These are phyloP conservation scores for Octopus sinensis DNA, from an alignment of 1,140 invertebrate genomes.

Conservation along the genomic window DNA sequence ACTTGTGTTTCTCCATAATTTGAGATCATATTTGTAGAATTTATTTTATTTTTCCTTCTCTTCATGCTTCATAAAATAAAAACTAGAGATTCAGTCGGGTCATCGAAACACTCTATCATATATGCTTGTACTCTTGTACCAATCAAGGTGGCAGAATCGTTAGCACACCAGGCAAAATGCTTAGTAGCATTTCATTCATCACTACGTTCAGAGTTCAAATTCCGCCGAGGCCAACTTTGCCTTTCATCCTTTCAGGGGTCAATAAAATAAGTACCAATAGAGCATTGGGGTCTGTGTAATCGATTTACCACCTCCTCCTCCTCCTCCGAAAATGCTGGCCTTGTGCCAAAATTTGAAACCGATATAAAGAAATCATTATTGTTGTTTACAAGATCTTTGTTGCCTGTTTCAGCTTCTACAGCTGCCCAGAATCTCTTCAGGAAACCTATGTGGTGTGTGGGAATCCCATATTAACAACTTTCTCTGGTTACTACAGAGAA, in stretches of 20 bases:
- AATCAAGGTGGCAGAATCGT: no score
- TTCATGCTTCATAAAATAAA: no score
- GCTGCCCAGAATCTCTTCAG: constrained; percentile 29
- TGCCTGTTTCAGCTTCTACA: constrained; percentile 37
- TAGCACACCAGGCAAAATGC: no score
- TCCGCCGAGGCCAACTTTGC: background rate
- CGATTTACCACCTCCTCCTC: background rate
- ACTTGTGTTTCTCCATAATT: no score
- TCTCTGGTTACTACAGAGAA: constrained; percentile 36
- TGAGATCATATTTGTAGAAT: no score
- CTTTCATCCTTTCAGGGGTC: background rate
- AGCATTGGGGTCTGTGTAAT: background rate
- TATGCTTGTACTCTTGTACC: no score
- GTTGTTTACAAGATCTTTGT: background rate
- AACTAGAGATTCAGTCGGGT: no score
- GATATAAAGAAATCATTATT: background rate
- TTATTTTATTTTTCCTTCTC: no score
- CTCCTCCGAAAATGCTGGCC: background rate
- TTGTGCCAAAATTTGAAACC: background rate
- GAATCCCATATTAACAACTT: constrained; percentile 45
- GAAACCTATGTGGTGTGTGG: constrained; percentile 31
- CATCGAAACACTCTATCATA: no score
- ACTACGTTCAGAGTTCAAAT: no score
- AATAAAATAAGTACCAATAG: background rate
- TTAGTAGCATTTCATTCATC: no score